phyloP scores from a whole-genome alignment of 2,888 invertebrate genomes.

The Agapetus fuscipes region DNA sequence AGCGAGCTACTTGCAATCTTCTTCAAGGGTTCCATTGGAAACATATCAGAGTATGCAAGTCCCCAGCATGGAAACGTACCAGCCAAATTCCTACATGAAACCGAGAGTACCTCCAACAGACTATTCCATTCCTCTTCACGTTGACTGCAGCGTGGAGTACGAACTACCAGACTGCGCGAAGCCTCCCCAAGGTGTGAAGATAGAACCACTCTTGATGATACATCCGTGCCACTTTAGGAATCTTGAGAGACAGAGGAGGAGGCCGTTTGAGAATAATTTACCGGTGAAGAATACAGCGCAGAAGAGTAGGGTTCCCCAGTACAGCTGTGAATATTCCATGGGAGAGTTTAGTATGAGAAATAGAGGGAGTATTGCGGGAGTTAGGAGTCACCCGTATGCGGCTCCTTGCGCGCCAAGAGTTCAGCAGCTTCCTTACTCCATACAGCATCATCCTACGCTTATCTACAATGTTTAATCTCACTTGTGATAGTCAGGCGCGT shows the following conservation, averaged over 20 bases:
- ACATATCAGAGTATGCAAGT: too few relatives aligned
- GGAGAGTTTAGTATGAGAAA: constrained; percentile 5
- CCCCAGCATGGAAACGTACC: constrained; percentile 10
- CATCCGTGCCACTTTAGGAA: constrained; percentile 67
- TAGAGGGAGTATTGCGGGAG: constrained; percentile 1
- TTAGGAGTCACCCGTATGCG: constrained; percentile 14
- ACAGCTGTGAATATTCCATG: constrained; percentile 11
- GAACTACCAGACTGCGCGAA: constrained; percentile 65
- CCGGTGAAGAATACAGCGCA: constrained; percentile 27
- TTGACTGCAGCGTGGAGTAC: constrained; percentile 68
- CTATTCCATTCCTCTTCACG: constrained; percentile 60
- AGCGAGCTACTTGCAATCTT: constrained; percentile 6
- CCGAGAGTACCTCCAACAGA: constrained; percentile 29
- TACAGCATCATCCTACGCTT: constrained; percentile 12
- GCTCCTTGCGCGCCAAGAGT: constrained; percentile 10
- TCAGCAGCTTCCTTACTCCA: constrained; percentile 10
- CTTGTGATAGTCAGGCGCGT: constrained; percentile 4
- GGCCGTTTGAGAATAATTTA: constrained; percentile 61
- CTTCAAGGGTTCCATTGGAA: constrained; percentile 5
- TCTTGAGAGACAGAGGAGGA: constrained; percentile 57
- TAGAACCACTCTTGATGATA: constrained; percentile 64
- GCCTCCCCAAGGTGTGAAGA: constrained; percentile 56
- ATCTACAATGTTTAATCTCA: constrained; percentile 13
- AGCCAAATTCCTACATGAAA: constrained; percentile 12
- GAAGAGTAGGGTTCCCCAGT: not conserved